These are phyloP conservation scores for Philhelius pedissequus DNA, from an alignment of 2,888 invertebrate genomes.

Conservation along the genomic window DNA sequence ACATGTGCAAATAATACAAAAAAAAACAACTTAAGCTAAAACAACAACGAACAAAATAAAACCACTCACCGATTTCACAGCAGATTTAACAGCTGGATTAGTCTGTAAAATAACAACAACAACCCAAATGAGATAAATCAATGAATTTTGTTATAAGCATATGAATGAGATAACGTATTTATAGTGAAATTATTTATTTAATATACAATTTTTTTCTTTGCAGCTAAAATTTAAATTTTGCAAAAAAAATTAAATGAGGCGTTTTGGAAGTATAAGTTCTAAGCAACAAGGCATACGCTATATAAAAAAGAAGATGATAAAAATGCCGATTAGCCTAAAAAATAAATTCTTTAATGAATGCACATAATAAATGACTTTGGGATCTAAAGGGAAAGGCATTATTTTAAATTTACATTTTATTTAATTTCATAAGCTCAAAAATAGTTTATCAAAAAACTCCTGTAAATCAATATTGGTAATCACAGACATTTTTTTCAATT, in stretches of 20 bases:
- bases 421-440: too few relatives aligned
- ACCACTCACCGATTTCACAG: constrained; percentile 94
- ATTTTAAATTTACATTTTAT: too few relatives aligned
- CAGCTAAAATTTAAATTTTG: neutral
- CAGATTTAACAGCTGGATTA: constrained; percentile 95
- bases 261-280: neutral
- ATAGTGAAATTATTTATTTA: constrained; percentile 23
- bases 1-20: constrained; percentile 1
- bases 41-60: constrained; percentile 25
- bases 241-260: neutral
- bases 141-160: constrained; percentile 53
- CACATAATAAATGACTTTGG: too few relatives aligned
- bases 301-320: neutral
- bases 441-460: too few relatives aligned
- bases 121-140: constrained; percentile 63
- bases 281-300: neutral
- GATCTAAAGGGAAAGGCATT: neutral
- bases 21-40: constrained; percentile 2
- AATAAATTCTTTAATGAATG: neutral
- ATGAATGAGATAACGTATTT: constrained; percentile 37
- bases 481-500: too few relatives aligned
- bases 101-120: constrained; percentile 84
- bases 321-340: neutral
- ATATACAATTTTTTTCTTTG: neutral
- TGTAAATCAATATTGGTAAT: too few relatives aligned